Evolutionary conservation across 92 coral and sea anemone genomes (phyloP).

Genomic region (Palythoa grandis): DNA sequence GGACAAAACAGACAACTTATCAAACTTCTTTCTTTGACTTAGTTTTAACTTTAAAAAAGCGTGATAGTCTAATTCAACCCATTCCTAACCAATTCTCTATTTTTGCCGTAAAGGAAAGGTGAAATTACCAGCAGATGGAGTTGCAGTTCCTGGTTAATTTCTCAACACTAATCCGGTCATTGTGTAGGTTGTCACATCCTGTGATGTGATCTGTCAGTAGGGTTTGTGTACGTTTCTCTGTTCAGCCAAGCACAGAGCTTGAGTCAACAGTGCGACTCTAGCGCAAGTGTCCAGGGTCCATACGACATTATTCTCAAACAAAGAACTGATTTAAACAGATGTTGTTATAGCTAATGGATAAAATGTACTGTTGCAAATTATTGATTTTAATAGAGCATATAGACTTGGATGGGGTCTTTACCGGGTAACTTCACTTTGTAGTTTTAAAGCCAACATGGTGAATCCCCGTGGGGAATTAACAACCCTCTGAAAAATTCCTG

Average conservation of each 20-base stretch:
- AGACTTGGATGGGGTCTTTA: no score
- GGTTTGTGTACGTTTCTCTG: conserved; percentile 19
- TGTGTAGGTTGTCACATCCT: conserved; percentile 16
- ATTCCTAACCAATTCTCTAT: conserved; percentile 21
- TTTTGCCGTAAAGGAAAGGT: conserved; percentile 30
- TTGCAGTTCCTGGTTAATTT: conserved; percentile 16
- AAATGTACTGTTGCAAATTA: no score
- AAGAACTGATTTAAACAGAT: no score
- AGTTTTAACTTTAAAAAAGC: conserved; percentile 23
- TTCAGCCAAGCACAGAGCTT: conserved; percentile 17
- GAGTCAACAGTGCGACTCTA: background rate
- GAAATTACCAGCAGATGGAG: conserved; percentile 23
- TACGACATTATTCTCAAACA: no score
- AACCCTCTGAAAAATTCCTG: no score
- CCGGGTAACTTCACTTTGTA: no score
- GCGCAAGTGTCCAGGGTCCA: background rate
- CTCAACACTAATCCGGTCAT: conserved; percentile 11
- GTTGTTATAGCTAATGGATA: no score
- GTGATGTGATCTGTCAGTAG: conserved; percentile 18
- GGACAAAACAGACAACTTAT: background rate
- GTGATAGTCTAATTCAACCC: conserved; percentile 20
- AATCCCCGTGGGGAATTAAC: no score
- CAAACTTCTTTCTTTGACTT: conserved; percentile 20
- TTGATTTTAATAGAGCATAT: no score
- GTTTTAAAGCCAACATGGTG: no score